phyloP scores from a whole-genome alignment of 2,113 vertebrate genomes.

The Prionailurus bengalensis region DNA sequence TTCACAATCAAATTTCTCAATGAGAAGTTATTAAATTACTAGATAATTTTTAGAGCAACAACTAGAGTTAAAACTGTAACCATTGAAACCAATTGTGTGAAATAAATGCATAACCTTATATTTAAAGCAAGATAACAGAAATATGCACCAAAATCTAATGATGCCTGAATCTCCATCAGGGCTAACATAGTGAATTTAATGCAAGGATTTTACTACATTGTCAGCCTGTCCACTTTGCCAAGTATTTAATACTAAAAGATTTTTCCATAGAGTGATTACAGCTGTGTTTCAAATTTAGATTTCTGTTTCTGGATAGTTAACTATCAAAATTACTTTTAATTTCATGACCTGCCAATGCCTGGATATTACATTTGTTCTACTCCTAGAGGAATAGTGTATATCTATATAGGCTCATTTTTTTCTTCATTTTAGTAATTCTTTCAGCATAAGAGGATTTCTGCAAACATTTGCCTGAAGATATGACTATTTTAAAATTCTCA shows the following conservation, averaged over 20 bases:
- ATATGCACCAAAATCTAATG: slow-evolving; percentile 1
- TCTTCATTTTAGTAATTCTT: slow-evolving; percentile 33
- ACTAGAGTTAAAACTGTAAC: slow-evolving; percentile 4
- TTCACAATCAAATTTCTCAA: not conserved
- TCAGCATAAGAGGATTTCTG: slow-evolving; percentile 16
- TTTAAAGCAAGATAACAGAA: slow-evolving; percentile 42
- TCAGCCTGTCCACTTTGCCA: slow-evolving; percentile 12
- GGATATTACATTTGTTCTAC: slow-evolving; percentile 53
- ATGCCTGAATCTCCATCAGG: not conserved
- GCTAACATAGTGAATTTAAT: slow-evolving; percentile 54
- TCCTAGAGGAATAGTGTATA: not conserved
- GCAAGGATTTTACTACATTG: not conserved
- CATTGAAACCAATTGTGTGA: slow-evolving; percentile 33
- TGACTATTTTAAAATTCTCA: slow-evolving; percentile 37
- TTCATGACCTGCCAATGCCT: slow-evolving; percentile 40
- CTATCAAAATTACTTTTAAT: slow-evolving; percentile 74
- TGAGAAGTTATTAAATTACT: slow-evolving; percentile 34
- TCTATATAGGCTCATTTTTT: not conserved
- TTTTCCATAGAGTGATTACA: slow-evolving; percentile 48
- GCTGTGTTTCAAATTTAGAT: slow-evolving; percentile 68
- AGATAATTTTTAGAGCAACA: slow-evolving; percentile 43
- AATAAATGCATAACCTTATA: slow-evolving; percentile 18
- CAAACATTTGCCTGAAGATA: slow-evolving; percentile 34
- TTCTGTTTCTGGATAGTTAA: slow-evolving; percentile 70
- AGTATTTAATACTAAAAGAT: slow-evolving; percentile 41